Evolutionary conservation across 2,888 invertebrate genomes (phyloP).

Genomic region (Tipula confusa): DNA sequence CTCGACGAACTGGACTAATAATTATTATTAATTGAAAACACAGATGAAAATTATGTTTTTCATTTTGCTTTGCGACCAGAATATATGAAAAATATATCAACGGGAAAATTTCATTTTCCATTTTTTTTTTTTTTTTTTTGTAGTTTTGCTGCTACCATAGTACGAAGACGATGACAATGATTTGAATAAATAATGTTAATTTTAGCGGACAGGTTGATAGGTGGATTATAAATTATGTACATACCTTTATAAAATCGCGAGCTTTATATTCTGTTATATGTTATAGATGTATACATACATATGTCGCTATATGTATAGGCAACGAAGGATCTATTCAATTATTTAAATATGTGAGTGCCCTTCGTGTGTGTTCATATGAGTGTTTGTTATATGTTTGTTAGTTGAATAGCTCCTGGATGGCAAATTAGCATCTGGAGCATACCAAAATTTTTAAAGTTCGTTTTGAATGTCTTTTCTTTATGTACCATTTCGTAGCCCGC

Average conservation of each 20-base stretch:
- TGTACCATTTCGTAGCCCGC: too few relatives aligned
- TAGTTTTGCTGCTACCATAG: background rate
- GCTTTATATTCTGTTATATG: background rate
- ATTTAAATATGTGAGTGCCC: too few relatives aligned
- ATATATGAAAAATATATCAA: background rate
- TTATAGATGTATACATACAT: too few relatives aligned
- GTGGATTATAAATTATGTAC: constrained; percentile 1
- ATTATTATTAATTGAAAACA: constrained; percentile 16
- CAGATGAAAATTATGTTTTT: background rate
- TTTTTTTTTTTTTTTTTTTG: background rate
- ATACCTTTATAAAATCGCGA: background rate
- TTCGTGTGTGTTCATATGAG: too few relatives aligned
- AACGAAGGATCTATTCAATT: too few relatives aligned
- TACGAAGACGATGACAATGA: constrained; percentile 3
- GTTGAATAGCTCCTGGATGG: too few relatives aligned
- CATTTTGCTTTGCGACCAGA: background rate
- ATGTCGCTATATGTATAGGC: too few relatives aligned
- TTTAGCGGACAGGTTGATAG: constrained; percentile 20
- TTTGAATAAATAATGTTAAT: background rate
- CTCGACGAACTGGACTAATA: background rate
- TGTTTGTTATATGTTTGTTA: too few relatives aligned
- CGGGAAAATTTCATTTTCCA: background rate
- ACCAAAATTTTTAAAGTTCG: too few relatives aligned
- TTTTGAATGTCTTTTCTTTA: too few relatives aligned
- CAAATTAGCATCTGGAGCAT: too few relatives aligned